Evolutionary conservation across 2,888 invertebrate genomes (phyloP).

Genomic region (Drosophila imparisetae): DNA sequence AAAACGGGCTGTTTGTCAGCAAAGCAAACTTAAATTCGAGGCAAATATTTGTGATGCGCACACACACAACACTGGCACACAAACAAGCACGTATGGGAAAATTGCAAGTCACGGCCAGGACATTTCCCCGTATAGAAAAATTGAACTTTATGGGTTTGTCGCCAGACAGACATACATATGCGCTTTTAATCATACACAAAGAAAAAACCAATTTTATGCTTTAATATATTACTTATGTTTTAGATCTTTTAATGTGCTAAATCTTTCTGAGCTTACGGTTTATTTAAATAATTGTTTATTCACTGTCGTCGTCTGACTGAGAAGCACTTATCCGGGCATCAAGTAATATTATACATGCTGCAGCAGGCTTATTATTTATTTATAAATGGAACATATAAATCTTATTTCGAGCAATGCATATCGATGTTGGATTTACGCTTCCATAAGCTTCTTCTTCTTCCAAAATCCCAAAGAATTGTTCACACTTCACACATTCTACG

Average conservation of each 20-base stretch:
- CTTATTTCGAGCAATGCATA: not conserved
- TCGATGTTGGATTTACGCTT: not conserved
- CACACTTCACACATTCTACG: not conserved
- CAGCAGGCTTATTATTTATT: not conserved
- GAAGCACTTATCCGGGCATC: not conserved
- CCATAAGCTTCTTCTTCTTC: too few relatives aligned
- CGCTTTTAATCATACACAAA: not conserved
- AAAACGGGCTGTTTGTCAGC: slow-evolving; percentile 36
- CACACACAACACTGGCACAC: slow-evolving; percentile 4
- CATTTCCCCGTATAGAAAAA: slow-evolving; percentile 3
- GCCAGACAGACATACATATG: not conserved
- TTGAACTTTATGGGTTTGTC: not conserved
- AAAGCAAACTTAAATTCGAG: slow-evolving; percentile 57
- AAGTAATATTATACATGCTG: not conserved
- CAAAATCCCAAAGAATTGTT: not conserved
- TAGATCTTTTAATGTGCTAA: not conserved
- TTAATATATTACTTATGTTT: not conserved
- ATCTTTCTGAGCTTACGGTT: not conserved
- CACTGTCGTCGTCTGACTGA: not conserved
- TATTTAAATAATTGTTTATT: not conserved
- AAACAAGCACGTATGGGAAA: not conserved
- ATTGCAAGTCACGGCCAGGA: slow-evolving; percentile 56
- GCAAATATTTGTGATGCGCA: slow-evolving; percentile 61
- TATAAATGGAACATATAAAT: not conserved
- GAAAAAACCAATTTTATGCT: not conserved